Conservation (phyloP, 2,888 invertebrate genomes). For the Lymantria dispar region DNA sequence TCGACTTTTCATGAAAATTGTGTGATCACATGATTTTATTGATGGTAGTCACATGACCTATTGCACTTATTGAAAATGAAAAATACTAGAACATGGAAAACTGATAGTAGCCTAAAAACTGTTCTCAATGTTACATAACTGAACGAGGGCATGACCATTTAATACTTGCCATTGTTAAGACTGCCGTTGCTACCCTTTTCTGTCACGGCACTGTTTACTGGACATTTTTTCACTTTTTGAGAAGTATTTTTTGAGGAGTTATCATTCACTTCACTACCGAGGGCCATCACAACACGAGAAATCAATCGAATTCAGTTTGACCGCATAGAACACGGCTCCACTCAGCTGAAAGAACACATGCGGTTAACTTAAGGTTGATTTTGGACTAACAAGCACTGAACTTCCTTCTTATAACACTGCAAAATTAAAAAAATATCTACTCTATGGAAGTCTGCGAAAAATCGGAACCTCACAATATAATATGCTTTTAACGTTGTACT, state of each 20-base stretch:
- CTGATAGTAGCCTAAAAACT: slow-evolving; percentile 40
- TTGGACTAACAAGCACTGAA: slow-evolving; percentile 60
- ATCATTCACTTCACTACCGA: slow-evolving; percentile 82
- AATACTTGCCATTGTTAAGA: slow-evolving; percentile 74
- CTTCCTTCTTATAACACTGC: slow-evolving; percentile 28
- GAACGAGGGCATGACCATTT: slow-evolving; percentile 68
- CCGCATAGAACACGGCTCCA: slow-evolving; percentile 76
- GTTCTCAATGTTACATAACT: slow-evolving; percentile 77
- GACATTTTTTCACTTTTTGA: slow-evolving; percentile 79
- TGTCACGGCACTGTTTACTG: slow-evolving; percentile 64
- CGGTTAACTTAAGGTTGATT: slow-evolving; percentile 75
- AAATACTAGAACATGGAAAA: slow-evolving; percentile 37
- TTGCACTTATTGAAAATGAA: slow-evolving; percentile 40
- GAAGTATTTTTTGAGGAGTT: slow-evolving; percentile 71
- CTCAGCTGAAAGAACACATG: slow-evolving; percentile 82
- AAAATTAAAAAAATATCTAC: slow-evolving; percentile 25
- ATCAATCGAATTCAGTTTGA: slow-evolving; percentile 75
- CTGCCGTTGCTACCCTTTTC: slow-evolving; percentile 68
- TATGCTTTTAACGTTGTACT: slow-evolving; percentile 25
- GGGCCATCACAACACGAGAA: slow-evolving; percentile 83
- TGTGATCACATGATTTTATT: slow-evolving; percentile 62
- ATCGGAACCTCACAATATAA: slow-evolving; percentile 17
- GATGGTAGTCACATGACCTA: slow-evolving; percentile 63
- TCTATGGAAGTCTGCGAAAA: background rate
- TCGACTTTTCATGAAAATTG: slow-evolving; percentile 12